Evolutionary conservation across 2,888 invertebrate species (phyloP).

Genomic region (Gisinianus flammeolus): DNA sequence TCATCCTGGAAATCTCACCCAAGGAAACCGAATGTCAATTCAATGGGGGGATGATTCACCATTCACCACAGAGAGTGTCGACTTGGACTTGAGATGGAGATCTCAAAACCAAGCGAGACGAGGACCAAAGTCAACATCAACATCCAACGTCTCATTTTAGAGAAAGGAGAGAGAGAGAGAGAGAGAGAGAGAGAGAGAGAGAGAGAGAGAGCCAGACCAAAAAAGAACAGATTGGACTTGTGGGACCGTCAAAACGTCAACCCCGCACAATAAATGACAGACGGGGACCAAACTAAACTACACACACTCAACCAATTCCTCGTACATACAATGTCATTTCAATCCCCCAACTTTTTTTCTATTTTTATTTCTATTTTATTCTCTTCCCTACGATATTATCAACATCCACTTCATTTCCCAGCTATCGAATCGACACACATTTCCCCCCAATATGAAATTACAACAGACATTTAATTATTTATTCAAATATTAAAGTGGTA

Average conservation of each 20-base stretch:
- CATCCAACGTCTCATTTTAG: too few species aligned
- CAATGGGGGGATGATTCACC: not conserved
- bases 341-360: not conserved
- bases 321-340: not conserved
- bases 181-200: too few species aligned
- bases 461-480: too few species aligned
- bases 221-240: constrained; percentile 18
- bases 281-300: not conserved
- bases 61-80: not conserved
- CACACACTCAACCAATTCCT: not conserved
- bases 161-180: too few species aligned
- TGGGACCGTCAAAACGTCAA: constrained; percentile 10
- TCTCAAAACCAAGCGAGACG: not conserved
- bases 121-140: not conserved
- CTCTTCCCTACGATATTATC: too few species aligned
- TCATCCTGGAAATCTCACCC: not conserved
- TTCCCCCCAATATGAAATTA: too few species aligned
- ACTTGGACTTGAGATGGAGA: not conserved
- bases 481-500: too few species aligned
- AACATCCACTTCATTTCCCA: too few species aligned
- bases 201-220: not conserved
- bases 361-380: too few species aligned
- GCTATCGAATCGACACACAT: too few species aligned
- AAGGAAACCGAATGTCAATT: not conserved
- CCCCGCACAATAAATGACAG: not conserved